Conservation (phyloP, 2,888 invertebrate species). For the Boloria euphrosyne region DNA sequence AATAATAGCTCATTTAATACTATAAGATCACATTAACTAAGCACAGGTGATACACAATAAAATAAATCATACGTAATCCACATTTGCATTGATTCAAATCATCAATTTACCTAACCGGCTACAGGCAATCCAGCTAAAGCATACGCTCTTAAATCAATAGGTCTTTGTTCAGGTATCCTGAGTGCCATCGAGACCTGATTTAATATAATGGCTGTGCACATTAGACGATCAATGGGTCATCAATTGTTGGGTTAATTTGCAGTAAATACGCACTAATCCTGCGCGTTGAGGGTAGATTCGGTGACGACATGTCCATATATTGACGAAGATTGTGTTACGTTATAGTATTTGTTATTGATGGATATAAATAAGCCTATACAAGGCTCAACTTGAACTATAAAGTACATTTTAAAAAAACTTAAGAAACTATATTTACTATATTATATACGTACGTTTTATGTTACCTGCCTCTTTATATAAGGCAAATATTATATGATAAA, state of each 20-base stretch:
- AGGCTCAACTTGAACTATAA: no score
- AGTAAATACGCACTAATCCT: slow-evolving; percentile 71
- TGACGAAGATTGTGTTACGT: slow-evolving; percentile 4
- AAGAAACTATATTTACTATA: no score
- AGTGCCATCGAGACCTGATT: slow-evolving; percentile 62
- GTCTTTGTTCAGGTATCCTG: slow-evolving; percentile 71
- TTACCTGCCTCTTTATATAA: no score
- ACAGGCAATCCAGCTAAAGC: slow-evolving; percentile 45
- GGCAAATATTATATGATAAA: no score
- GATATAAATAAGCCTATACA: not conserved
- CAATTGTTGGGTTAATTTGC: slow-evolving; percentile 75
- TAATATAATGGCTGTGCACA: slow-evolving; percentile 71
- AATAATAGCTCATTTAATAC: not conserved
- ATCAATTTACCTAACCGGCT: slow-evolving; percentile 59
- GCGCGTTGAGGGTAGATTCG: slow-evolving; percentile 53
- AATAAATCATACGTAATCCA: slow-evolving; percentile 29
- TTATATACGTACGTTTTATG: no score
- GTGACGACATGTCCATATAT: slow-evolving; percentile 34
- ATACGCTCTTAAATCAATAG: slow-evolving; percentile 70
- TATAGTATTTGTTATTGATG: not conserved
- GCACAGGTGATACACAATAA: slow-evolving; percentile 8
- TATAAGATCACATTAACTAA: slow-evolving; percentile 16
- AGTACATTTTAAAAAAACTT: no score
- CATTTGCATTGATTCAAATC: slow-evolving; percentile 40
- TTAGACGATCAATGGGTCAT: slow-evolving; percentile 72